Evolutionary conservation across 2,113 vertebrate genomes (phyloP), one percentile per base, ranked within the genome.

Genomic region (Trochalopteron elliotii): DNA sequence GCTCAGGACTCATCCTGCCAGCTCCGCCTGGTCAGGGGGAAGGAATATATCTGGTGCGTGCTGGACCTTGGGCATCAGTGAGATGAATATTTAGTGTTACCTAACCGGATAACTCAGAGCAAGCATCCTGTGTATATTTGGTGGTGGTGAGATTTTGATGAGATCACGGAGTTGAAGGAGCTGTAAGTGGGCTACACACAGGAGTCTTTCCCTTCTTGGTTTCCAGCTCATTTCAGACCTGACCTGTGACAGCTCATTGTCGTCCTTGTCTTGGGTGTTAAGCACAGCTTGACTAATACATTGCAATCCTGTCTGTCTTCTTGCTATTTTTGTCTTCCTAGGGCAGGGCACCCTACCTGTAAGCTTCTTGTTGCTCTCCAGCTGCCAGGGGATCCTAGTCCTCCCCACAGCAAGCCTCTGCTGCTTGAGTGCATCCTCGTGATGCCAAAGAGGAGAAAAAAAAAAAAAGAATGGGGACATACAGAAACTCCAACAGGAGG

Each of bases 251-350:
- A 86, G 45, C 52, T 89, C 6, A 2, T 45, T 39, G 52, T 74
- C 13, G 1, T 90, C 60, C 67, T 63, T 83, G 31, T 75, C 68
- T 71, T 85, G 37, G 44, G 76, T 60, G 79, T 74, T 86, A 93
- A 93, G 77, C 72, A 50, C 44, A 89, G 53, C 60, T 86, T 68
- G 78, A 81, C 76, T 96, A 92, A 93, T 87, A 60, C 49, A 0
- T 22, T 72, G 45, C 74, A 93, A 57, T 95, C 91, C 88, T 72
- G 59, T 88, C 67, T 67, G 55, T 83, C 47, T 10, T 80, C 71
- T 31, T 92, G 80, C 88, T 96, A 90, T 93, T 95, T 96, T 78
- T 23, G 76, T 71, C 65, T 37, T 76, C 53, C 30, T 35, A 10
- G 61, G n/a, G 56, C 79, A 87, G 69, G 39, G 57, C 83, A 68